phyloP scores from a whole-genome alignment of 2,113 vertebrate species.

The Nothoprocta pentlandii region DNA sequence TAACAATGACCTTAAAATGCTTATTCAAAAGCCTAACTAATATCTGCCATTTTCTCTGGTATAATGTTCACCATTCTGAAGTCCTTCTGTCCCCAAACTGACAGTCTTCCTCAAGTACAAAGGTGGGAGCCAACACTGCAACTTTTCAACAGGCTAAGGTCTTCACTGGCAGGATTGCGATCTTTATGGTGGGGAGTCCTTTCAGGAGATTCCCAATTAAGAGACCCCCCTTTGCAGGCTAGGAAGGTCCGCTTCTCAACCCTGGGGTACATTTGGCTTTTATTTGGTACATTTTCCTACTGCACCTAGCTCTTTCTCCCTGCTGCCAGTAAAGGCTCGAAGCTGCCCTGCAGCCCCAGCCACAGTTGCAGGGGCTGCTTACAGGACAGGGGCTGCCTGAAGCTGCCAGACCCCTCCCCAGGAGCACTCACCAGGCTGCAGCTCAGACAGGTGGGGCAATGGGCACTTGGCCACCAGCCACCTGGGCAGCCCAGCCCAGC shows the following conservation, averaged over 20 bases:
- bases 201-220: too few relatives aligned
- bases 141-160: neutral
- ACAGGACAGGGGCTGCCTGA: fast-evolving
- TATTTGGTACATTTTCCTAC: neutral
- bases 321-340: neutral
- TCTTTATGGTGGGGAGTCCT: neutral
- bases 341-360: fast-evolving
- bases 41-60: neutral
- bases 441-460: neutral
- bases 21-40: neutral
- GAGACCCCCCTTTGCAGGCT: too few relatives aligned
- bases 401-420: fast-evolving
- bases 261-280: neutral
- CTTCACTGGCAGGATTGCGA: neutral
- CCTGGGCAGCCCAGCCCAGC: neutral
- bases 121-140: neutral
- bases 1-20: neutral
- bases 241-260: neutral
- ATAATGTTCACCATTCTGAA: neutral
- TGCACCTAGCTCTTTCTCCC: fast-evolving
- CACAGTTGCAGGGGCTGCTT: fast-evolving
- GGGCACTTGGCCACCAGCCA: fast-evolving
- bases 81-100: neutral
- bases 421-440: fast-evolving
- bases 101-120: neutral